Base-by-base conservation (phyloP, 2,113 vertebrate genomes). In the Rissa tridactyla region DNA sequence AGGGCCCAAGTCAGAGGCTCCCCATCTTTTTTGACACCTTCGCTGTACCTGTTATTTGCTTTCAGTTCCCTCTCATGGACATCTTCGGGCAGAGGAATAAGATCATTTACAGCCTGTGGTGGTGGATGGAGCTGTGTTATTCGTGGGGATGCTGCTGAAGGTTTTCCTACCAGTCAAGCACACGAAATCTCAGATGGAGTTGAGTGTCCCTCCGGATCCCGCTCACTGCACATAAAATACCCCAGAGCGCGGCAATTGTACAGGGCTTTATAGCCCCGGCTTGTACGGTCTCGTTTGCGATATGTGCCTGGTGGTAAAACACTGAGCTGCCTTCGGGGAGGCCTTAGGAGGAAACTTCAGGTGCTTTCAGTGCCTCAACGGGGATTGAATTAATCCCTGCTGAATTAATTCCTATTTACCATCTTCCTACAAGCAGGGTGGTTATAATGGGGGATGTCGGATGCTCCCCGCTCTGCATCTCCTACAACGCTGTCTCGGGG, bases 171-270 rank as follows among this genome's bases (percentile, higher is more conserved):
- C 4, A 4, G 44, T 20, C 0, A 4, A 27, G 42, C 14, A 8
- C 0, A 1, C 42, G 47, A 46, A 46, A 42, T 40, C 5, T 13
- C 25, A 0, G 10, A 0, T 0, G 5, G 44, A 51, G 30, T 7
- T 14, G 51, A 26, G 83, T 2, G 25, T 73, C 36, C 30, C 64
- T 69, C 27, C 15, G 68, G 32, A 51, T 64, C 26, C n/a, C 0
- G 0, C 76, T 32, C 6, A 1, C 46, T 0, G 3, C 12, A 3
- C 44, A 2, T 8, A 13, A 8, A 40, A 40, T 29, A 29, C 54
- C 47, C 42, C 69, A 10, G 49, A 7, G 49, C 60, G 64, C 49
- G 25, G 73, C 36, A 16, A 0, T 11, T 13, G 46, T 32, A 3
- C 26, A 0, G 52, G 52, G 52, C 77, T 81, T 49, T 44, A 2